These are phyloP conservation scores for Hoplias malabaricus DNA, from an alignment of 2,113 vertebrate species.

Conservation along the genomic window DNA sequence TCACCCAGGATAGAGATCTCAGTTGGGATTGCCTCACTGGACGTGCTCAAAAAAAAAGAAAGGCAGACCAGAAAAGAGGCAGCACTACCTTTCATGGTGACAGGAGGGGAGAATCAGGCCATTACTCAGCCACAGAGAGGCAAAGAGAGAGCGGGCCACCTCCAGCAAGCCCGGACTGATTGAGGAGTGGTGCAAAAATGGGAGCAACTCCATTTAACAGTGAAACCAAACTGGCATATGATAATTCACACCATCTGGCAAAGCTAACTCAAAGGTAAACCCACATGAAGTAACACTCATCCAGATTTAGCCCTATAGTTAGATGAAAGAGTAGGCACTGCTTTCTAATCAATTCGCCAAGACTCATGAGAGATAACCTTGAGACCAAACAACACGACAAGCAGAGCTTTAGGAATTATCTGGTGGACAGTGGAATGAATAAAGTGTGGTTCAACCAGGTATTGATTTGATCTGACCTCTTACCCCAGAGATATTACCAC, in stretches of 20 bases:
- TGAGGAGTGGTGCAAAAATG: constrained; percentile 53
- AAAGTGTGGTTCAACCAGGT: neutral
- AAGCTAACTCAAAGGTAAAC: constrained; percentile 33
- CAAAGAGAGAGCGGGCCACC: constrained; percentile 26
- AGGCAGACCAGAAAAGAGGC: constrained; percentile 65
- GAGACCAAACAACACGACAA: constrained; percentile 25
- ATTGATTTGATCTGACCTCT: neutral
- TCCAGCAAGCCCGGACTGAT: constrained; percentile 50
- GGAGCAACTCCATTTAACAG: constrained; percentile 30
- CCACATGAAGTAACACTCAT: constrained; percentile 15
- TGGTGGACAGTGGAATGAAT: neutral
- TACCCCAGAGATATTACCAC: neutral
- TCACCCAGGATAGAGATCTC: constrained; percentile 78
- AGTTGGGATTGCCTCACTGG: constrained; percentile 72
- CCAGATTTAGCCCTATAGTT: constrained; percentile 29
- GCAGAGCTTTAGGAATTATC: neutral
- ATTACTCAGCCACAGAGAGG: constrained; percentile 71
- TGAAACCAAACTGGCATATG: neutral
- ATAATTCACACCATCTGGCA: constrained; percentile 25
- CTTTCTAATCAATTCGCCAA: constrained; percentile 20
- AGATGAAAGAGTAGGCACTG: neutral
- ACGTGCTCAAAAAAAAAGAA: constrained; percentile 67
- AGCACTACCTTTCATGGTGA: constrained; percentile 74
- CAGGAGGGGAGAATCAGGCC: constrained; percentile 71
- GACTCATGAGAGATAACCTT: constrained; percentile 47